Evolutionary conservation across 2,113 vertebrate species (phyloP).

Genomic region (Egretta garzetta): DNA sequence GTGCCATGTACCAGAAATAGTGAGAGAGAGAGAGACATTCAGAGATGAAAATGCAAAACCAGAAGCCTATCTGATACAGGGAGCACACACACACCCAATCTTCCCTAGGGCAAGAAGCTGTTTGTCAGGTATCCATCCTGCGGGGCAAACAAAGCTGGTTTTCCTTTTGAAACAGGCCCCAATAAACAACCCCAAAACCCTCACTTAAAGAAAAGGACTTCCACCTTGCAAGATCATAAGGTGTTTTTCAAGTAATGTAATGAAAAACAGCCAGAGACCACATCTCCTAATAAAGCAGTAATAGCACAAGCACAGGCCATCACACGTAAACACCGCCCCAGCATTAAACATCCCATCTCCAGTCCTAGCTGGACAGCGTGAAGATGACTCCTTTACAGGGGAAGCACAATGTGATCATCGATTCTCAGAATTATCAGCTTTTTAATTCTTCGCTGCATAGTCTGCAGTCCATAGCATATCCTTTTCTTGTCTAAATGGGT

Average conservation of each 20-base stretch:
- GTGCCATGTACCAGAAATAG: not conserved
- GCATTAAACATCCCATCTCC: not conserved
- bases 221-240: not conserved
- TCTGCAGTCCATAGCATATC: not conserved
- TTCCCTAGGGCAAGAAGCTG: not conserved
- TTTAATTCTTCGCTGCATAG: not conserved
- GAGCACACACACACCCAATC: not conserved
- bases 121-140: not conserved
- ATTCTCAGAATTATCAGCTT: not conserved
- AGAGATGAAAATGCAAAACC: not conserved
- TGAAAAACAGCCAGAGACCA: not conserved
- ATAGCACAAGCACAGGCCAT: not conserved
- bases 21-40: not conserved
- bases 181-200: not conserved
- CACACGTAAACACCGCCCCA: not conserved
- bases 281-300: not conserved
- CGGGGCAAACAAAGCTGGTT: not conserved
- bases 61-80: not conserved
- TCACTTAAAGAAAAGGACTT: not conserved
- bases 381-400: not conserved
- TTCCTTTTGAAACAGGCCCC: not conserved
- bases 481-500: not conserved
- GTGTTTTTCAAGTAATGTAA: not conserved
- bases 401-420: accelerated
- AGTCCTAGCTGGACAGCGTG: not conserved